phyloP scores from a whole-genome alignment of 2,113 vertebrate species.

The Macquaria ambigua region DNA sequence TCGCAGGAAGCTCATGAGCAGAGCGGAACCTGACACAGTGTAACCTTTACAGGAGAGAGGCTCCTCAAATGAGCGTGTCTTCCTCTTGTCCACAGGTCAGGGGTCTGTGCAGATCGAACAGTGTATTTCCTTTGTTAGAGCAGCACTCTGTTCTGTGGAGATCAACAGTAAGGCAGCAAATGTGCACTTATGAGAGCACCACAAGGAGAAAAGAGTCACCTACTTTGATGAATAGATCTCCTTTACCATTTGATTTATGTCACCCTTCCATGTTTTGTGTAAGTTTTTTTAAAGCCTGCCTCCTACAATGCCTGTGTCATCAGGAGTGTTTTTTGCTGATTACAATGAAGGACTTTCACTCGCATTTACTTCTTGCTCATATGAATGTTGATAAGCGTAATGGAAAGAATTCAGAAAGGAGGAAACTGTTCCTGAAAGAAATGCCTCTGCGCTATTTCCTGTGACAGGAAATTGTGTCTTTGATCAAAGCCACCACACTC shows the following conservation, averaged over 20 bases:
- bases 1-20: neutral
- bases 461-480: conserved; percentile 79
- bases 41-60: conserved; percentile 26
- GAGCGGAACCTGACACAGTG: conserved; percentile 2
- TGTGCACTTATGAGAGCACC: conserved; percentile 12
- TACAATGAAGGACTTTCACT: conserved; percentile 26
- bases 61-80: conserved; percentile 20
- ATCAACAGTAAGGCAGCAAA: neutral
- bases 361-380: neutral
- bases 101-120: conserved; percentile 14
- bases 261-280: neutral
- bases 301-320: conserved; percentile 7
- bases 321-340: conserved; percentile 40
- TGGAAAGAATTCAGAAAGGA: conserved; percentile 67
- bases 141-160: neutral
- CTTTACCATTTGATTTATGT: conserved; percentile 47
- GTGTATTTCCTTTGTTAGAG: conserved; percentile 4
- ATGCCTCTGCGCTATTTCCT: conserved; percentile 65
- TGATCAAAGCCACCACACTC: conserved; percentile 71
- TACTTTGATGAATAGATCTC: conserved; percentile 50
- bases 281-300: neutral
- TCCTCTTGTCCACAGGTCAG: conserved; percentile 9
- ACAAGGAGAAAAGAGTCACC: conserved; percentile 44
- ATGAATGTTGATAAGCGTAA: conserved; percentile 52
- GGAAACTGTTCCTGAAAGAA: conserved; percentile 42